Conservation (phyloP, 1,140 invertebrate genomes). For the Reticulitermes speratus region DNA sequence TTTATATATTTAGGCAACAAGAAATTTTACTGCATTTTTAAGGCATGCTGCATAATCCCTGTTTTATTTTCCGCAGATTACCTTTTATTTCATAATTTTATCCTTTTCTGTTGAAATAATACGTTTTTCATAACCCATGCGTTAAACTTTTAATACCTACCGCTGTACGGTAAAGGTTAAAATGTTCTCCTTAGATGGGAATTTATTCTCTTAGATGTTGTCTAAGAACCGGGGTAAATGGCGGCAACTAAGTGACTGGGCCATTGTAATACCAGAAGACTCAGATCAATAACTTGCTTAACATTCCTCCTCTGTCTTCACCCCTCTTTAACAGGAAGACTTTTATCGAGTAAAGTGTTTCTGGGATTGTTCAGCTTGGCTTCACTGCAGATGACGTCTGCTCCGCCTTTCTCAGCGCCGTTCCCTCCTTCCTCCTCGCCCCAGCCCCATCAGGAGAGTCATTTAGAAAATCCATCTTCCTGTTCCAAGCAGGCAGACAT, state of each 20-base stretch:
- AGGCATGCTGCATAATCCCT: too few species aligned
- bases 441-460: neutral
- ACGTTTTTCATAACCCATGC: too few species aligned
- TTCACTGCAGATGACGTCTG: conserved; percentile 17
- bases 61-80: too few species aligned
- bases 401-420: neutral
- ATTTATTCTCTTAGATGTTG: neutral
- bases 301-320: neutral
- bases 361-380: conserved; percentile 3
- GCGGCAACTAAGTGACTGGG: neutral
- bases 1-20: too few species aligned
- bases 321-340: neutral
- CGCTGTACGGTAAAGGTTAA: neutral
- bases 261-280: neutral
- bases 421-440: neutral
- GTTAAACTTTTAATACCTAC: too few species aligned
- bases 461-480: conserved; percentile 16
- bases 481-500: neutral
- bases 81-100: too few species aligned
- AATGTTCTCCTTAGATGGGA: neutral
- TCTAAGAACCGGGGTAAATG: neutral
- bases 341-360: conserved; percentile 16
- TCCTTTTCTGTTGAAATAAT: too few species aligned
- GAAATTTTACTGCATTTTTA: too few species aligned
- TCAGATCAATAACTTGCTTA: neutral